Base-by-base conservation (phyloP, 2,113 vertebrate species). In the Monarcha castaneiventris region DNA sequence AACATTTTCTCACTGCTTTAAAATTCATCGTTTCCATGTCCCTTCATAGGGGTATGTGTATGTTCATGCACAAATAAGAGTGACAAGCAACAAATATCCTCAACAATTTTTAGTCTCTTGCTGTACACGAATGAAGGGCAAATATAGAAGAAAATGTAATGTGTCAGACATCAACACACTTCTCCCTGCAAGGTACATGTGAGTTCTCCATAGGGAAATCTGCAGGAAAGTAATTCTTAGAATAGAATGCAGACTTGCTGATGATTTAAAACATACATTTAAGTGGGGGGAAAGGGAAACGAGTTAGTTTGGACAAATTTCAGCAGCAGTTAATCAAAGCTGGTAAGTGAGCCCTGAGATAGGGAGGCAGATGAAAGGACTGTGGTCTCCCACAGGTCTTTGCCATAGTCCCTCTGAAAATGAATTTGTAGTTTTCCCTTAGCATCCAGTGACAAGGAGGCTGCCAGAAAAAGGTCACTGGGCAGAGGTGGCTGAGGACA, bases 31-130 rank as follows among this genome's bases (percentile, higher is more conserved):
- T 89, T 96, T 69, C 63, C 35, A 43, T 19, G 30, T 71, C 82
- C 85, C 84, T 83, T 56, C 63, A 78, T 87, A 96, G 94, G 64
- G 51, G 35, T n/a, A 46, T 77, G 58, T 54, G 18, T 43, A 44
- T 44, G 11, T 68, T 86, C 83, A 81, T 33, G 52, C 73, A 80
- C 89, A 94, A 94, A 39, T 83, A 94, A 80, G 51, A 71, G 35
- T 85, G 62, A 64, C 69, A 96, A 94, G 72, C 56, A 96, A 86
- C 75, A 95, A 95, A 97, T 94, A 93, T 89, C 64, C 77, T 85
- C 78, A 56, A 88, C 64, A 77, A 78, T 89, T 93, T 94, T 88
- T 80, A 93, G 86, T 67, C 71, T 82, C 62, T 89, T 90, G 76
- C 73, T 74, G 49, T 77, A 90, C 44, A 52, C 0, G 0, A 94